Conservation (phyloP, 2,797 vertebrate species). For the Esox lucius region DNA sequence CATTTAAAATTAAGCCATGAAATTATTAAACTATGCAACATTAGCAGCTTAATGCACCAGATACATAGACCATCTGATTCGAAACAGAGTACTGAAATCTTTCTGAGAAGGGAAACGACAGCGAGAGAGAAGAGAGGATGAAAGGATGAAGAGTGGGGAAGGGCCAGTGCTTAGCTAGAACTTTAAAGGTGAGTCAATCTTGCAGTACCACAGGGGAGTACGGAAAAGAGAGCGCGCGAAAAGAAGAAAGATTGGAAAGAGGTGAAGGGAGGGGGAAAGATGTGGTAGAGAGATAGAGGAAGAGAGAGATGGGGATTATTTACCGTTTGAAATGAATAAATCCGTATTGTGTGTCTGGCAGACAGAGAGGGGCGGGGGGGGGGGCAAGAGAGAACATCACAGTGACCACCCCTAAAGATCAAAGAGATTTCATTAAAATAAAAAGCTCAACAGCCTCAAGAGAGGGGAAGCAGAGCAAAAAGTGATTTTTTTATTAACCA, state of each 20-base stretch:
- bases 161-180: constrained; percentile 14
- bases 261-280: not conserved
- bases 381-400: constrained; percentile 7
- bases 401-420: constrained; percentile 16
- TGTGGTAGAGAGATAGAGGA: constrained; percentile 12
- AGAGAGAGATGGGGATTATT: constrained; percentile 61
- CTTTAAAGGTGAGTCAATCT: constrained; percentile 7
- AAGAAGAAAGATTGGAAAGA: constrained; percentile 2
- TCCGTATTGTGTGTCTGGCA: constrained; percentile 63
- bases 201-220: not conserved
- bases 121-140: not conserved
- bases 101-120: not conserved
- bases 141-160: not conserved
- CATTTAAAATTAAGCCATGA: constrained; percentile 1
- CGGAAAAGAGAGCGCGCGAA: constrained; percentile 3
- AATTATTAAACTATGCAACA: constrained; percentile 3
- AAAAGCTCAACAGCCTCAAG: not conserved
- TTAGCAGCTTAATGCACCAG: constrained; percentile 4
- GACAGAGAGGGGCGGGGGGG: constrained; percentile 18
- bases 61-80: not conserved
- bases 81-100: not conserved
- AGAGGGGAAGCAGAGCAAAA: not conserved
- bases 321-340: constrained; percentile 66
- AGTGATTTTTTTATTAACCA: not conserved
- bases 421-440: constrained; percentile 8